phyloP scores from a whole-genome alignment of 2,113 vertebrate species.

The Platysternon megacephalum region DNA sequence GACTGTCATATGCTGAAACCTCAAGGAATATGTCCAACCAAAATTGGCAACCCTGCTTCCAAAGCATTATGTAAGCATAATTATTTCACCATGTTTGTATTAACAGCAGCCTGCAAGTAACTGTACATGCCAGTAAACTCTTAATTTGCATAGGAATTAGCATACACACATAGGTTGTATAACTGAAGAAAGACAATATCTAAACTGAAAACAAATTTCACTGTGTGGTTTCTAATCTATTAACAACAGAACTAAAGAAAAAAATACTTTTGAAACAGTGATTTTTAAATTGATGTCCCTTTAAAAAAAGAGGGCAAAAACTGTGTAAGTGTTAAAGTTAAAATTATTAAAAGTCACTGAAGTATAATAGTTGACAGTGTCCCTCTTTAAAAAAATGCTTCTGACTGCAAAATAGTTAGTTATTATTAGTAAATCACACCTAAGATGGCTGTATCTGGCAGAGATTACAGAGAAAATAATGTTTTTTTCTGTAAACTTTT shows the following conservation, averaged over 20 bases:
- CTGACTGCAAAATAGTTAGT: background rate
- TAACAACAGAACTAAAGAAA: background rate
- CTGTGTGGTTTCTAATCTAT: background rate
- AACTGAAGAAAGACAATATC: no score
- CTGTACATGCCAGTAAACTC: slow-evolving; percentile 39
- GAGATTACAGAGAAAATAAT: background rate
- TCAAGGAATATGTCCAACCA: no score
- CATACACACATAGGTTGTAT: background rate
- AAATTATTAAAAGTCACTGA: background rate
- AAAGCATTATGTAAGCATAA: background rate
- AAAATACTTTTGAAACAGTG: no score
- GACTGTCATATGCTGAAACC: no score
- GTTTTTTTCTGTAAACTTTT: background rate
- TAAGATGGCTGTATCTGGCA: background rate
- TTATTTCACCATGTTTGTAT: slow-evolving; percentile 34
- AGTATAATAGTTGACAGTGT: background rate
- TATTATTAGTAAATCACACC: background rate
- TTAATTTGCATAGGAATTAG: slow-evolving; percentile 53
- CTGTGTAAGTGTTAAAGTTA: background rate
- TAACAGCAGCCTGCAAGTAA: slow-evolving; percentile 37
- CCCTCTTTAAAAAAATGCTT: background rate
- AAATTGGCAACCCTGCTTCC: background rate
- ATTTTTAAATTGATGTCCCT: background rate
- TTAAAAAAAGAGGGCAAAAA: background rate
- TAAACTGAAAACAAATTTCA: no score